phyloP scores from a whole-genome alignment of 1,140 invertebrate genomes.

The Hormaphis cornu region DNA sequence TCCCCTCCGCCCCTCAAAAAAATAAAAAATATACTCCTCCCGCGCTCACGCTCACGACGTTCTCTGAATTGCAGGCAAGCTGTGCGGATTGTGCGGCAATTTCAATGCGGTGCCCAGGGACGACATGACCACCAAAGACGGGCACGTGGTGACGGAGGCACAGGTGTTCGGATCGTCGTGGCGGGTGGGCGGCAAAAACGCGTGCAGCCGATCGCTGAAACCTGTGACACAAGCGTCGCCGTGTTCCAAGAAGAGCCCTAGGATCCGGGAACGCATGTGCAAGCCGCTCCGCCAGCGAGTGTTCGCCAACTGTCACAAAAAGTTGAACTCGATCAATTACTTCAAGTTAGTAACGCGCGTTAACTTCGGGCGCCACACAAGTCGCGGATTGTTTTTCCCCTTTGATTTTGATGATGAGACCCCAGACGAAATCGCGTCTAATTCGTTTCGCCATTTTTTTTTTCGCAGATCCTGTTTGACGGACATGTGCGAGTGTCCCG shows the following conservation, averaged over 20 bases:
- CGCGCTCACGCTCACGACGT: too few relatives aligned
- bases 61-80: conserved; percentile 21
- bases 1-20: too few relatives aligned
- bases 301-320: conserved; percentile 60
- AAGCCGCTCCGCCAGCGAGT: conserved; percentile 43
- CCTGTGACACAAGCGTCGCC: conserved; percentile 64
- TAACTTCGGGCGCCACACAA: too few relatives aligned
- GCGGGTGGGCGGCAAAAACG: conserved; percentile 68
- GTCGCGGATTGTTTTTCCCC: too few relatives aligned
- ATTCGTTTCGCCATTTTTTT: background rate
- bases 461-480: conserved; percentile 63
- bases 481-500: conserved; percentile 83
- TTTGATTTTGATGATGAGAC: too few relatives aligned
- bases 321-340: conserved; percentile 66
- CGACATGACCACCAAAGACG: conserved; percentile 60
- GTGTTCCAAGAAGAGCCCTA: conserved; percentile 38
- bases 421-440: background rate
- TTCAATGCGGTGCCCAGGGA: conserved; percentile 72
- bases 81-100: conserved; percentile 90
- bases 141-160: conserved; percentile 49
- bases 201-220: conserved; percentile 75
- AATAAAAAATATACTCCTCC: too few relatives aligned
- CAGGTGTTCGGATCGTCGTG: conserved; percentile 73
- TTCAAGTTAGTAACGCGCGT: conserved; percentile 56
- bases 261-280: conserved; percentile 38